phyloP scores from a whole-genome alignment of 2,113 vertebrate genomes.

The Sturnira hondurensis region DNA sequence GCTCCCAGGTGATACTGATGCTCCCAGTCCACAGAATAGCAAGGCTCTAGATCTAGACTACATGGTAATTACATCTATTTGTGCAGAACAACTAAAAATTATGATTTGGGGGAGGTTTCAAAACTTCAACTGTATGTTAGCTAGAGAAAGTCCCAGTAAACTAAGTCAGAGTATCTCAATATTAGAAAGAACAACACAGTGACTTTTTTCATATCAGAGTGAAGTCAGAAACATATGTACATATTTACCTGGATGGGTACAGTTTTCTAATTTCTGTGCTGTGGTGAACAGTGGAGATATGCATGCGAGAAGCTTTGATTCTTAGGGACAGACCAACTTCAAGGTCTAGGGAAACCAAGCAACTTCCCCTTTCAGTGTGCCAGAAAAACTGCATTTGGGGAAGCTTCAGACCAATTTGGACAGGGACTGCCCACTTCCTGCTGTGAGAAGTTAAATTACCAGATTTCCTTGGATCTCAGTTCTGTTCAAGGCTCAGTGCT shows the following conservation, averaged over 20 bases:
- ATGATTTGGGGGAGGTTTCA: conserved; percentile 34
- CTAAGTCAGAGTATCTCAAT: conserved; percentile 33
- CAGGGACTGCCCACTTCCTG: conserved; percentile 12
- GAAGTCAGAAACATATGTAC: conserved; percentile 56
- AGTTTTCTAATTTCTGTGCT: conserved; percentile 24
- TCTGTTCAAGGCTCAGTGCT: background rate
- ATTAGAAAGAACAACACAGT: conserved; percentile 9
- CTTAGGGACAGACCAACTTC: conserved; percentile 14
- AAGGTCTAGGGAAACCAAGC: conserved; percentile 39
- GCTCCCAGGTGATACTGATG: background rate
- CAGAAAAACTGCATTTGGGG: conserved; percentile 21
- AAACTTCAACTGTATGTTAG: conserved; percentile 8
- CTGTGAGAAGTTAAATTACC: conserved; percentile 19
- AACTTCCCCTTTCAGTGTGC: background rate
- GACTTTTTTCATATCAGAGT: conserved; percentile 14
- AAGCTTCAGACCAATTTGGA: conserved; percentile 2
- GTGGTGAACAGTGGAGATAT: conserved; percentile 33
- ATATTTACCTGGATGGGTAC: conserved; percentile 21
- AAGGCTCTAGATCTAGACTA: background rate
- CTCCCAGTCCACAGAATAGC: background rate
- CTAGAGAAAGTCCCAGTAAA: conserved; percentile 49
- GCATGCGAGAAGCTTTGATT: conserved; percentile 19
- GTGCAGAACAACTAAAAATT: background rate
- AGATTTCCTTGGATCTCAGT: conserved; percentile 34
- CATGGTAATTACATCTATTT: background rate